Base-by-base conservation (phyloP, 2,797 vertebrate genomes). In the Lagocephalus sceleratus region DNA sequence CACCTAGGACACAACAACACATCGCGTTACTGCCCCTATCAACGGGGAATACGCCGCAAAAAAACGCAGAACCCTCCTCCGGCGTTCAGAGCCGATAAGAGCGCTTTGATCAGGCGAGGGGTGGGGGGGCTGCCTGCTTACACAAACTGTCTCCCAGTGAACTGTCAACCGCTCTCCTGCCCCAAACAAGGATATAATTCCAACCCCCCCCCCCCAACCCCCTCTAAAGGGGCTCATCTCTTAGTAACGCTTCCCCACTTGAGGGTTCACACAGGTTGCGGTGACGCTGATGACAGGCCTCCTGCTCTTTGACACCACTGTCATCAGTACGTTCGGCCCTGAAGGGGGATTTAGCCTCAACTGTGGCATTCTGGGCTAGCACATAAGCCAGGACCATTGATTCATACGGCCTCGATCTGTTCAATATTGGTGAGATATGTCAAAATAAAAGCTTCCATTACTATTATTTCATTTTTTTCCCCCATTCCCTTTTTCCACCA, bases 281-380 rank as follows among this genome's bases (percentile, higher is more conserved):
- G 60, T 75, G 73, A 73, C 44, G 42, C 60, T 71, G 75, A 81
- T 76, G 83, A 83, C 79, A 81, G 62, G 63, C 58, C 67, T 61
- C 22, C 47, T 71, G 58, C 58, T 71, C 71, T 76, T 63, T 71
- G 68, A 78, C 68, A 55, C 47, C 50, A 66, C 66, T 69, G 68
- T 74, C 72, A 78, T 57, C 66, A 55, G 45, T 14, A 51, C 48
- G 29, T 42, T 60, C 46, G 49, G 19, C 45, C 2, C 25, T 38
- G 12, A 20, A 20, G 1, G 35, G 16, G 3, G n/a, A 29, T 39
- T 20, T 38, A 12, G 11, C 21, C 39, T 35, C 10, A 35, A 54
- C 53, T 7, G 39, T 40, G 16, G 2, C 35, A 3, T 35, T 35
- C 12, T 14, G 32, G 32, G 12, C 32, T 35, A 35, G 14, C 32